A percentile compares a stretch with the other conserved stretches of the same genome.
Conservation (phyloP, 1,140 invertebrate genomes). For the Doryteuthis pealeii region DNA sequence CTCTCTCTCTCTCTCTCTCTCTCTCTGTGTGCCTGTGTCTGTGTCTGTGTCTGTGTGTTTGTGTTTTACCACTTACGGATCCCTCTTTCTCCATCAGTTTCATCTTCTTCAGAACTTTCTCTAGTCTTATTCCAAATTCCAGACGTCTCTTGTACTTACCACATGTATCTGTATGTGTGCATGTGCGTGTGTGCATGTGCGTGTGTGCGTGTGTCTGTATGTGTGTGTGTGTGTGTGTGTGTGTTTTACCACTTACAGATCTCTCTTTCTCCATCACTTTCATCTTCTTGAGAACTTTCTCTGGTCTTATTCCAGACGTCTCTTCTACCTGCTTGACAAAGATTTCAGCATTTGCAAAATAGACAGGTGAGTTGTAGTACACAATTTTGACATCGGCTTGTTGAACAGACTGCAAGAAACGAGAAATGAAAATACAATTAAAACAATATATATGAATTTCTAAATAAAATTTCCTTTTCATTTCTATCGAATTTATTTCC, state of each 20-base stretch:
- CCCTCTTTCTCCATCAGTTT: slow-evolving; percentile 30
- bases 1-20: too few relatives aligned
- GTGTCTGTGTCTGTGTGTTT: too few relatives aligned
- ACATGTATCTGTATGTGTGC: neutral
- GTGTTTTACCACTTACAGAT: neutral
- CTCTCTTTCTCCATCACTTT: slow-evolving; percentile 30
- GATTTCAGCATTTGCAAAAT: slow-evolving; percentile 47
- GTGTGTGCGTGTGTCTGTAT: neutral
- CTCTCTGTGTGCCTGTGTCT: too few relatives aligned
- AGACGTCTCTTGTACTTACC: slow-evolving; percentile 35
- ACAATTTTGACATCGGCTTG: slow-evolving; percentile 33
- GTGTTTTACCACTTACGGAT: slow-evolving; percentile 7
- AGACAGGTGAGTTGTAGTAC: slow-evolving; percentile 41
- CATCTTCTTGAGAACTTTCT: slow-evolving; percentile 38
- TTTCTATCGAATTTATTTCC: too few relatives aligned
- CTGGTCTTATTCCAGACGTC: slow-evolving; percentile 38
- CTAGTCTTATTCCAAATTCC: slow-evolving; percentile 40
- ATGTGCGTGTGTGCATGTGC: neutral
- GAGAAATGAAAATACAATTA: neutral
- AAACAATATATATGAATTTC: too few relatives aligned
- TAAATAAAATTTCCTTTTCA: too few relatives aligned
- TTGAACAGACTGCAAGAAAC: slow-evolving; percentile 34
- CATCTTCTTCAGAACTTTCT: slow-evolving; percentile 38
- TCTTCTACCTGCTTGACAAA: slow-evolving; percentile 40
- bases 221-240: neutral